Conservation (phyloP, 2,113 vertebrate genomes). For the Malurus alboscapulatus region DNA sequence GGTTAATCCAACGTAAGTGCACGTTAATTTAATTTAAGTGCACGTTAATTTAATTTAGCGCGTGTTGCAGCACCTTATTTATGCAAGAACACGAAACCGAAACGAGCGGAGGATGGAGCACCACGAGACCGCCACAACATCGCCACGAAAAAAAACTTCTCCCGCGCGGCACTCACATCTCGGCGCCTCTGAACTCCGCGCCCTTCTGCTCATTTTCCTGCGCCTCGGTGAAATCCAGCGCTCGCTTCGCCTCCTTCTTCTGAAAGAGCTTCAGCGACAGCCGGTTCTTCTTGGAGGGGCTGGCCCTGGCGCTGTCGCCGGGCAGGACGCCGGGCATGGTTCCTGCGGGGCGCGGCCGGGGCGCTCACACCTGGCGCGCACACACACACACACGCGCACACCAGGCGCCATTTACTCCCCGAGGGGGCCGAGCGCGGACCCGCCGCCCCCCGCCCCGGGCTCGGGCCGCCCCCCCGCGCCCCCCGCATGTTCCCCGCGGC, state of each 20-base stretch:
- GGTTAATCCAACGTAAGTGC: neutral
- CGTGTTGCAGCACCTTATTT: accelerated
- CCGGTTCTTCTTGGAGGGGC: conserved; percentile 86
- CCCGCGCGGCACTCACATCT: conserved; percentile 71
- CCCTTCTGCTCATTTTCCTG: conserved; percentile 77
- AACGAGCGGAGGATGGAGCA: accelerated
- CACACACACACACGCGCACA: neutral
- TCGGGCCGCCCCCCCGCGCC: too few species aligned
- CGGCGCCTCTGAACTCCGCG: conserved; percentile 71
- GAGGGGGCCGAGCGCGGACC: neutral
- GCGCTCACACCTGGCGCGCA: conserved; percentile 33
- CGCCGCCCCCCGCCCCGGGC: neutral
- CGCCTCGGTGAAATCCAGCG: conserved; percentile 88
- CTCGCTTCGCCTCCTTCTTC: conserved; percentile 93
- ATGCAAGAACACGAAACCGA: accelerated
- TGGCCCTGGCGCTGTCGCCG: conserved; percentile 77
- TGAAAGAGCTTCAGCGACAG: conserved; percentile 95
- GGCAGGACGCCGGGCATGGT: conserved; percentile 88
- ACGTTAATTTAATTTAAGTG: accelerated
- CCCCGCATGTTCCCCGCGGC: too few species aligned
- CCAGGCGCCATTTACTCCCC: neutral
- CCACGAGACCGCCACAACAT: neutral
- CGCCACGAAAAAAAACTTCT: neutral
- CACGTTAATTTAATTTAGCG: neutral
- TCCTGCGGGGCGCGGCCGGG: neutral